A percentile compares a stretch with the other conserved stretches of the same genome.
These are phyloP conservation scores for Bombus picipes DNA, from an alignment of 1,140 invertebrate species.

Conservation along the genomic window DNA sequence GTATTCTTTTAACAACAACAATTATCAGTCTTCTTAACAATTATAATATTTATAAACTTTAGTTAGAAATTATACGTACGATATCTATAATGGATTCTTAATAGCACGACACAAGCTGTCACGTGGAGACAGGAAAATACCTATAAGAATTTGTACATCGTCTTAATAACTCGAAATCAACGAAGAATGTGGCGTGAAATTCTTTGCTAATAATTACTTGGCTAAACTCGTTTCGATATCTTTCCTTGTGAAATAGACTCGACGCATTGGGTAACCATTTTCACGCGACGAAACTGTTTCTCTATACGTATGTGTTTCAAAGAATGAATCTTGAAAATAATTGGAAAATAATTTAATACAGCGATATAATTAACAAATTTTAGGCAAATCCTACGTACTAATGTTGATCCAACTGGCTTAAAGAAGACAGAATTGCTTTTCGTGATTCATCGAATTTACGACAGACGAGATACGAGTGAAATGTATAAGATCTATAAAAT, in stretches of 20 bases:
- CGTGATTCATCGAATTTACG: not conserved
- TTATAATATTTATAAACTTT: not conserved
- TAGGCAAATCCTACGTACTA: not conserved
- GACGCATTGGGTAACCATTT: not conserved
- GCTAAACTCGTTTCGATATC: not conserved
- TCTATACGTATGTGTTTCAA: not conserved
- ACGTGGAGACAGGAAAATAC: not conserved
- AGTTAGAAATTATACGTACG: not conserved
- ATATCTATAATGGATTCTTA: not conserved
- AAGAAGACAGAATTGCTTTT: no score
- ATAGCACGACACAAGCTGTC: no score
- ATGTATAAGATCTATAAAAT: no score
- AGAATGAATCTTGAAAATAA: not conserved
- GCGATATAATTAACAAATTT: no score
- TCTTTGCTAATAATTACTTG: not conserved
- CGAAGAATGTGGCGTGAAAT: not conserved
- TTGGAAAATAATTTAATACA: not conserved
- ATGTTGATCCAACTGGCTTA: not conserved
- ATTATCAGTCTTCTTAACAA: no score
- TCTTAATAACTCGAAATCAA: not conserved
- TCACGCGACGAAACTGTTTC: not conserved
- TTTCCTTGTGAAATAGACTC: not conserved
- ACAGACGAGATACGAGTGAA: no score
- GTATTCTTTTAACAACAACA: not conserved
- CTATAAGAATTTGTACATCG: not conserved